These are phyloP conservation scores for Cylloceria caligata DNA, from an alignment of 2,888 invertebrate species.

Conservation along the genomic window DNA sequence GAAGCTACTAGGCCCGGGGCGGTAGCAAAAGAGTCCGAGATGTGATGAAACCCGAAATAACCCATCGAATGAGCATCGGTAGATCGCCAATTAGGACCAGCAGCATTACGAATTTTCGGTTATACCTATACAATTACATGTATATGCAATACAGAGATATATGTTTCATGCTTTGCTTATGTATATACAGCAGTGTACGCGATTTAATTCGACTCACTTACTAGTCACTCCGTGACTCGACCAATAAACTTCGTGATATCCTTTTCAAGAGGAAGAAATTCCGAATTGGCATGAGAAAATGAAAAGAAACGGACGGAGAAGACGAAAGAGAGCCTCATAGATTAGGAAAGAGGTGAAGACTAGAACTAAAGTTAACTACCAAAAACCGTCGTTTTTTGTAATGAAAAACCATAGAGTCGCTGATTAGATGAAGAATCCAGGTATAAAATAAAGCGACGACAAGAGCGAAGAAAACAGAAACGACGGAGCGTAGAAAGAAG, in stretches of 20 bases:
- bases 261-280: conserved; percentile 18
- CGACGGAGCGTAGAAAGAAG: background rate
- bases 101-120: conserved; percentile 28
- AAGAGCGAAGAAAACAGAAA: background rate
- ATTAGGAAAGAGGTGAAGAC: background rate
- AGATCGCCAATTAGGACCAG: conserved; percentile 49
- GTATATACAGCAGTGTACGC: background rate
- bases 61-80: conserved; percentile 8
- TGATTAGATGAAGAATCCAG: conserved; percentile 47
- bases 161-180: background rate
- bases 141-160: conserved; percentile 2
- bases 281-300: background rate
- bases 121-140: conserved; percentile 3
- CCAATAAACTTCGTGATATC: background rate
- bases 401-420: background rate
- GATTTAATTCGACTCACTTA: conserved; percentile 23
- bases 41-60: conserved; percentile 52
- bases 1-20: conserved; percentile 32
- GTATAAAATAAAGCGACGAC: conserved; percentile 26
- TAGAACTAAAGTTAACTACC: conserved; percentile 12
- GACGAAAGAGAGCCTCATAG: background rate
- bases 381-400: conserved; percentile 15
- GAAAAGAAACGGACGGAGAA: background rate
- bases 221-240: background rate
- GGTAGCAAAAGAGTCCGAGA: conserved; percentile 35